Percentiles rank a stretch among this genome's conserved stretches.
phyloP scores from a whole-genome alignment of 2,888 invertebrate genomes.

The Cataglyphis albicans region DNA sequence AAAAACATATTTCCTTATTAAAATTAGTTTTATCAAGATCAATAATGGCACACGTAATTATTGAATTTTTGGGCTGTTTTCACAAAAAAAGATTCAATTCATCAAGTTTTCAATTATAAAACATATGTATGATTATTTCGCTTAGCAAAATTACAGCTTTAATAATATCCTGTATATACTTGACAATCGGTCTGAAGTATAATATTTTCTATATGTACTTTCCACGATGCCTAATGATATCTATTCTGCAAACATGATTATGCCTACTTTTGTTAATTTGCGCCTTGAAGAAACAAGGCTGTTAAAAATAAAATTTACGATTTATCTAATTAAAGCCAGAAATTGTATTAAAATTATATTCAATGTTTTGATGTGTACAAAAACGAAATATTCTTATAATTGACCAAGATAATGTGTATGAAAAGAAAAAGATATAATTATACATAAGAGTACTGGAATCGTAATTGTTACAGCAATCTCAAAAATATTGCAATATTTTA shows the following conservation, averaged over 20 bases:
- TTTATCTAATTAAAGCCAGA: constrained; percentile 74
- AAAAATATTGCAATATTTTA: constrained; percentile 50
- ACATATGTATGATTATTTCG: constrained; percentile 1
- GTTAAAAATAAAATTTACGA: constrained; percentile 65
- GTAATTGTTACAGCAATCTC: constrained; percentile 53
- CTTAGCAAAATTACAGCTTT: constrained; percentile 15
- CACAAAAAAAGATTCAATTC: constrained; percentile 7
- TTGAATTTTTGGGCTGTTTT: constrained; percentile 26
- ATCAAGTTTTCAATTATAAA: constrained; percentile 34
- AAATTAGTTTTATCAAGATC: constrained; percentile 9
- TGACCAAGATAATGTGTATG: constrained; percentile 26
- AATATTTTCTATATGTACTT: constrained; percentile 36
- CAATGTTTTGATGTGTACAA: constrained; percentile 42
- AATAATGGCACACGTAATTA: constrained; percentile 15
- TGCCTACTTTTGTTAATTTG: constrained; percentile 48
- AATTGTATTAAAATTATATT: constrained; percentile 65
- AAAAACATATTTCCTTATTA: not conserved
- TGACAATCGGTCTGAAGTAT: constrained; percentile 15
- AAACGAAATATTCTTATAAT: constrained; percentile 46
- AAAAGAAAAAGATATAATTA: constrained; percentile 44
- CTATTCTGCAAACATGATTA: constrained; percentile 50
- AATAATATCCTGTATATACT: not conserved
- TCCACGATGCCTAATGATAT: constrained; percentile 57
- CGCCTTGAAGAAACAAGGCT: constrained; percentile 60
- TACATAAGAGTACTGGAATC: constrained; percentile 20